Base-by-base conservation (phyloP, 1,140 invertebrate species). In the Streblospio benedicti region DNA sequence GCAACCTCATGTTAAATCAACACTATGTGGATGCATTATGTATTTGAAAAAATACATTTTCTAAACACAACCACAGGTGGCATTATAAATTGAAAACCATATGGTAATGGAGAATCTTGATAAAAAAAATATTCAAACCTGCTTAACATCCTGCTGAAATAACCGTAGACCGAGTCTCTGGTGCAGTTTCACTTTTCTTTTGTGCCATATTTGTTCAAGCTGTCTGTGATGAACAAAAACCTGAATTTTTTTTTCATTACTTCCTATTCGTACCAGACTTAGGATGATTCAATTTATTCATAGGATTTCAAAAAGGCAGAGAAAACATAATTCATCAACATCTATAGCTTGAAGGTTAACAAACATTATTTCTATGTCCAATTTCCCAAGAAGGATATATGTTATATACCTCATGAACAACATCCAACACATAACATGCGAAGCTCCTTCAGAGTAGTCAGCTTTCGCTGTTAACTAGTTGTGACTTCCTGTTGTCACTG, bases 191-290 rank as follows among this genome's bases (percentile, higher is more conserved):
- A 95, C 88, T 77, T 95, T 90, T 60, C 93, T 90, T 45, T 87
- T 84, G 69, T 94, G 91, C 89, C 93, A 97, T 50, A 91, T 85
- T 65, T 92, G 89, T 78, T 97, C 93, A 2, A 97, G 78, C 0
- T 89, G 86, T 59, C 93, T 79, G 71, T 97, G 93, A 75, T 97
- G 91, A 56, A 90, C 90, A 55, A 97, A 80, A 66, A 98, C 95
- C 81, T 94, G 88, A 75, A 62, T n/a, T n/a, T n/a, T n/a, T 43
- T 2, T 35, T n/a, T n/a, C n/a, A n/a, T n/a, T n/a, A n/a, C n/a
- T n/a, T n/a, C n/a, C n/a, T n/a, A n/a, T n/a, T n/a, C n/a, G n/a
- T n/a, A n/a, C n/a, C n/a, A n/a, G n/a, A n/a, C n/a, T n/a, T n/a
- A n/a, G n/a, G n/a, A n/a, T n/a, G n/a, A n/a, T n/a, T n/a, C n/a